Conservation (phyloP, 2,888 invertebrate genomes). For the Caenorhabditis angaria region DNA sequence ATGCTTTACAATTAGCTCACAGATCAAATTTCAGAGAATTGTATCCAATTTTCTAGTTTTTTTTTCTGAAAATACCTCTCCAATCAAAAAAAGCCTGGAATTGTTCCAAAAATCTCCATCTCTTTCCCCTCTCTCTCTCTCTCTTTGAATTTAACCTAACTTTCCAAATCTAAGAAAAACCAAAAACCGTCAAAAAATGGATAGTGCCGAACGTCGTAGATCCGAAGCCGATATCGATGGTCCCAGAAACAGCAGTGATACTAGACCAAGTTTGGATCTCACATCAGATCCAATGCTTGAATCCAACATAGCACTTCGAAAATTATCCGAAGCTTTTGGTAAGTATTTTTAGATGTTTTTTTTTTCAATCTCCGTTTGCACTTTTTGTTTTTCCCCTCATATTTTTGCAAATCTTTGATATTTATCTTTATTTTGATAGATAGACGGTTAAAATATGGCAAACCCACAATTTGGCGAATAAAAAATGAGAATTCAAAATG, state of each 20-base stretch:
- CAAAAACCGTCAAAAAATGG: constrained; percentile 40
- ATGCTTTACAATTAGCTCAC: no score
- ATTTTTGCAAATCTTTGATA: background rate
- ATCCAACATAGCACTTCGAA: constrained; percentile 63
- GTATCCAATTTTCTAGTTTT: no score
- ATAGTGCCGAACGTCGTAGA: constrained; percentile 50
- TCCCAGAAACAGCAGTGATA: constrained; percentile 35
- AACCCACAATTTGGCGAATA: no score
- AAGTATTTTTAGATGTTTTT: no score
- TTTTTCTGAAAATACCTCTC: no score
- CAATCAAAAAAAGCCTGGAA: no score
- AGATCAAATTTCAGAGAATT: no score
- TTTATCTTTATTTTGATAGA: no score
- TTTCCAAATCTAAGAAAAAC: constrained; percentile 22
- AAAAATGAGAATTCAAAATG: background rate
- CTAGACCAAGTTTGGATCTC: constrained; percentile 47
- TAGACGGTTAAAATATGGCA: no score
- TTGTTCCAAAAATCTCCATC: background rate
- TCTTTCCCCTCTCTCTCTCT: background rate
- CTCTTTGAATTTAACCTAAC: background rate
- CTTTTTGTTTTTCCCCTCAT: background rate
- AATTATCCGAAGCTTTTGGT: constrained; percentile 68
- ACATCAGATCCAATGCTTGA: constrained; percentile 63
- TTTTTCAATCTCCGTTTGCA: background rate
- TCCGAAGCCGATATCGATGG: constrained; percentile 48